Base-by-base conservation (phyloP, 1,140 invertebrate species). In the Pseudomyrmex cubaensis region DNA sequence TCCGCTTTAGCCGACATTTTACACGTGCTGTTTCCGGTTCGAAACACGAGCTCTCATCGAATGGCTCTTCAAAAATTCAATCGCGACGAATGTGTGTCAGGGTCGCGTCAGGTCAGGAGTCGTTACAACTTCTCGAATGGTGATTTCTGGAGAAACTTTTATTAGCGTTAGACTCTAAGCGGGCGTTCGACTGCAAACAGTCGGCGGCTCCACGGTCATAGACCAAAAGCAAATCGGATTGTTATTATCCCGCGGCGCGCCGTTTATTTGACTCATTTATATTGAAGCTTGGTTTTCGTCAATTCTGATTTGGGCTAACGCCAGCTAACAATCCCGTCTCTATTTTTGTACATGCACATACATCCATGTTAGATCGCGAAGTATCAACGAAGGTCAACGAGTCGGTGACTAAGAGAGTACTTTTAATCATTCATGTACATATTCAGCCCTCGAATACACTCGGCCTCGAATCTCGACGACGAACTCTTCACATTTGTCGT, bases 221-320 rank as follows among this genome's bases (percentile, higher is more conserved):
- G 64, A 46, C 20, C 50, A 70, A 70, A 70, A 59, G 54, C 74
- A 56, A 35, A 22, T 2, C 20, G 54, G 54, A 59, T 70, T 72
- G 59, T 80, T 46, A 44, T 20, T 13, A 1, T 70, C 64, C 35
- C n/a, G 54, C 15, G 63, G 50, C 67, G 63, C 20, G 10, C 25
- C 25, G 64, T 69, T 78, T 70, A 35, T 78, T 70, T 69, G 52
- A 46, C 25, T 75, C 70, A 62, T 62, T 64, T 59, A 59, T 50
- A 72, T 59, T 35, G 46, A 48, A 12, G 46, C 54, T 35, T 70
- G 76, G 64, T 25, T 57, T 70, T 61, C 66, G 15, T 72, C 54
- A 48, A 72, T 59, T 61, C 35, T 35, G 76, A 80, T 59, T 61
- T n/a, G 20, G 44, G n/a, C 15, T 59, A 50, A 77, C 50, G 9